Conservation (phyloP, 2,888 invertebrate genomes). For the Ephialtes manifestator region DNA sequence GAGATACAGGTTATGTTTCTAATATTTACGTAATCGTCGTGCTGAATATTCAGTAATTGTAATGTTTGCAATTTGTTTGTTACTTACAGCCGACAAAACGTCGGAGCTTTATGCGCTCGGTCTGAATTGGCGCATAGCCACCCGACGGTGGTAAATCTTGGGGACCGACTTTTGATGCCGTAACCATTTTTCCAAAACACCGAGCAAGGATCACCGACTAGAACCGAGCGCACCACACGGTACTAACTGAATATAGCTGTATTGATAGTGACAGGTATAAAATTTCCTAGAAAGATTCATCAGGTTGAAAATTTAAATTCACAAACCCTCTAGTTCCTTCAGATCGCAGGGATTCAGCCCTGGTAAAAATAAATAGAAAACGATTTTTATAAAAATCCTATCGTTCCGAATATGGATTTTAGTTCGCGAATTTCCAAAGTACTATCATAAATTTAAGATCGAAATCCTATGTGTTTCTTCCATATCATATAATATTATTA, state of each 20-base stretch:
- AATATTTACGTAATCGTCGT: constrained; percentile 59
- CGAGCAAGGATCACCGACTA: background rate
- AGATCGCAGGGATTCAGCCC: too few species aligned
- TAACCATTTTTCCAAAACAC: constrained; percentile 78
- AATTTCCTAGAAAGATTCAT: background rate
- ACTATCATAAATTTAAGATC: too few species aligned
- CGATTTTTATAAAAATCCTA: too few species aligned
- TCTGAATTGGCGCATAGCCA: constrained; percentile 94
- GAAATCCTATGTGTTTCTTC: too few species aligned
- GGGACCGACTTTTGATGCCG: constrained; percentile 84
- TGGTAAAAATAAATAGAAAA: too few species aligned
- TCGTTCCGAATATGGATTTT: too few species aligned
- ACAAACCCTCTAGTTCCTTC: too few species aligned
- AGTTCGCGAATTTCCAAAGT: too few species aligned
- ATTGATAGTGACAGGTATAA: background rate
- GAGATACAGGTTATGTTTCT: constrained; percentile 56
- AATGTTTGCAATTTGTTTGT: background rate
- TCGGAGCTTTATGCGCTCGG: constrained; percentile 87
- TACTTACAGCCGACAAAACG: constrained; percentile 76
- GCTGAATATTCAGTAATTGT: background rate
- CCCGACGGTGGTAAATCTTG: constrained; percentile 98
- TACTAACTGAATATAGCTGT: background rate
- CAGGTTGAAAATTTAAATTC: background rate
- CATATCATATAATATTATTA: too few species aligned
- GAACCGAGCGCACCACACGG: background rate